These are phyloP conservation scores for Diadema setosum DNA, from an alignment of 35 echinoderm and acorn worm species.

Conservation along the genomic window DNA sequence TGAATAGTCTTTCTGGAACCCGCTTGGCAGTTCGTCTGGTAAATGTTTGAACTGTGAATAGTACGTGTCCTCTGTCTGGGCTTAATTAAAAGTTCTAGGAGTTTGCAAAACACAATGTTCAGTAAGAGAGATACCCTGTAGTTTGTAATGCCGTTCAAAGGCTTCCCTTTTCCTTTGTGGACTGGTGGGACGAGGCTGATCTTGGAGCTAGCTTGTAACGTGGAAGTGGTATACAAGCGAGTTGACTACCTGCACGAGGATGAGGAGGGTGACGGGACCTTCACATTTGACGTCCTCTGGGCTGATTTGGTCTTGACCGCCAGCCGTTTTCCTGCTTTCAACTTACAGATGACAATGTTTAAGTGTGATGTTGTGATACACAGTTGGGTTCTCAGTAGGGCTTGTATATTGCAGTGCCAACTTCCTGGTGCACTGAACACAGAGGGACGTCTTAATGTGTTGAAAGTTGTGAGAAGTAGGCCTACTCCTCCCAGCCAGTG, in stretches of 20 bases:
- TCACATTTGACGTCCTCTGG: not conserved
- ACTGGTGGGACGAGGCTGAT: not conserved
- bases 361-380: not conserved
- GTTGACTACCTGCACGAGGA: not conserved
- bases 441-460: not conserved
- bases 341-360: not conserved
- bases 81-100: no score
- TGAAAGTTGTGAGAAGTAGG: not conserved
- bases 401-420: not conserved
- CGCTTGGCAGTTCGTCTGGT: no score
- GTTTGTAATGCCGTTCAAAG: not conserved
- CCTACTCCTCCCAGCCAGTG: not conserved
- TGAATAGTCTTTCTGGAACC: no score
- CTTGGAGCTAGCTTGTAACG: not conserved
- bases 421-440: not conserved
- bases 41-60: no score
- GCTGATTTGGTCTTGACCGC: not conserved
- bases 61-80: no score
- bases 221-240: not conserved
- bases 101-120: not conserved
- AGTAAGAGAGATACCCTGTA: not conserved
- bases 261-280: not conserved
- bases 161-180: not conserved
- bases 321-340: no score
- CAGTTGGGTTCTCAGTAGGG: no score